Base-by-base conservation (phyloP, 2,888 invertebrate genomes). In the Ferrisia virgata region DNA sequence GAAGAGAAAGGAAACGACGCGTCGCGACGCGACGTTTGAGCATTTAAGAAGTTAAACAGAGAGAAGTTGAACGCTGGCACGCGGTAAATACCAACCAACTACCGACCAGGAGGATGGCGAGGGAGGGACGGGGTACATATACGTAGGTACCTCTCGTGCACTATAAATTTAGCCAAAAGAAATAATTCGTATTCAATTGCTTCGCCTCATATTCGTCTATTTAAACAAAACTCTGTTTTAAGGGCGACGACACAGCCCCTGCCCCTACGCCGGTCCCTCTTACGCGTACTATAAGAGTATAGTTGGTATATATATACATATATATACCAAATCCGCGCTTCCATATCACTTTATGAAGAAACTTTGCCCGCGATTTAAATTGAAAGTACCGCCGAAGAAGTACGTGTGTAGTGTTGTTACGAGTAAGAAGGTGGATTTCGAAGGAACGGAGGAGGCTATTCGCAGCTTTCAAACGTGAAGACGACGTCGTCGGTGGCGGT, bases 161-260 rank as follows among this genome's bases (percentile, higher is more conserved):
- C 47, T 47, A 47, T 64, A 28, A 64, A 64, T 64, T 64, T 64
- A 64, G 58, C 58, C 58, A 28, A 64, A 64, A 64, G 58, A 64
- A 64, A 64, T 64, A 64, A 64, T 64, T 64, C 58, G 58, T 64
- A 64, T 64, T 64, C 58, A 64, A 64, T 64, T 28, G 58, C 58
- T 64, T 64, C 58, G 58, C 58, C 58, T 64, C 58, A 64, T 64
- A 64, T 64, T 64, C 58, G 58, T 64, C 58, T 64, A 64, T 64
- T 64, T 64, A 64, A 64, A 64, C 58, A 28, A 28, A 64, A 28
- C 25, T 28, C 58, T 8, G 47, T 47, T 47, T 47, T 13, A 47
- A 64, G 58, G 58, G 28, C 58, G 58, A 64, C 58, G 58, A 64
- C 58, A 64, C 58, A 18, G 18, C 47, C 47, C 18, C 58, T n/a